Base-by-base conservation (phyloP, 2,797 vertebrate genomes). In the Cetoscarus ocellatus region DNA sequence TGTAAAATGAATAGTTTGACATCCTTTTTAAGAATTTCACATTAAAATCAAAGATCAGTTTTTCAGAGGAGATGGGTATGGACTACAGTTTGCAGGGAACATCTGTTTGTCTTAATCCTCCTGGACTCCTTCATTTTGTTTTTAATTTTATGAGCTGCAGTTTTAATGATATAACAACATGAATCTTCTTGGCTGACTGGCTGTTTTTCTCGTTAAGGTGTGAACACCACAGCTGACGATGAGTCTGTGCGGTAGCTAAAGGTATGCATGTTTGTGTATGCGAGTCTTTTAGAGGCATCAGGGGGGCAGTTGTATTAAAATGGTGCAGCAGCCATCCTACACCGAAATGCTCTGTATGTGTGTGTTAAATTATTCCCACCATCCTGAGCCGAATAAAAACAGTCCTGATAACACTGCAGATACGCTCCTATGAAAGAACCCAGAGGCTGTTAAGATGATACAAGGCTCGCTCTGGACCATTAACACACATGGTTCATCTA, bases 401-500 rank as follows among this genome's bases (percentile, higher is more conserved):
- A 11, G 49, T 38, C 48, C 66, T 57, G 18, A 49, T 52, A 60
- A 54, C 49, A 43, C 47, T 14, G 10, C 34, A 38, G 35, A 48
- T 39, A 4, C 1, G 3, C 51, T 61, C 40, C 52, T 47, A 53
- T 40, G 62, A 50, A 73, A 61, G 47, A 12, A 61, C 56, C 44
- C 18, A 40, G 71, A 60, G 43, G 56, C 62, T 6, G 36, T 79
- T 66, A 68, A 61, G 52, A 70, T 53, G 14, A 62, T 65, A 7
- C 39, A 1, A 14, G 7, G 43, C 59, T 62, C 0, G 6, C 43
- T 34, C 57, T n/a, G 71, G 50, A 10, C 44, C 53, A 70, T 73
- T 79, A 66, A 57, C 40, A 67, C 51, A 18, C 49, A 48, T 11
- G 58, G 73, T 58, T 71, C 49, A 5, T 74, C 58, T 54, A 67